Evolutionary conservation across 1,140 invertebrate species (phyloP), one percentile per base, ranked within the genome.

Genomic region (Phortica variegata): DNA sequence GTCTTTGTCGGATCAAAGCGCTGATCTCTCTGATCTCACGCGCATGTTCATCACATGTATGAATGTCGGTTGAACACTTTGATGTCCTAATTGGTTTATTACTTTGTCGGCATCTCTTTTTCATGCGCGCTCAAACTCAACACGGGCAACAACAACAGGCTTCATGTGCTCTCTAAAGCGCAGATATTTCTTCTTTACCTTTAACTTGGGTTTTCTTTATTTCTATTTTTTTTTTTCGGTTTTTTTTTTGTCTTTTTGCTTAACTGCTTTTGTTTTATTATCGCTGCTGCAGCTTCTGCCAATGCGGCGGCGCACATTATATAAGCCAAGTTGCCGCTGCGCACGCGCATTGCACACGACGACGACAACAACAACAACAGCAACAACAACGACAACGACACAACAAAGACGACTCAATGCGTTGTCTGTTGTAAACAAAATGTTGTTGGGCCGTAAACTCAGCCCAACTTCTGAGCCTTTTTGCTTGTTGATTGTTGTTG

Each of bases 61-160:
- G 31, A 45, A 63, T 66, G 63, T 68, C 63, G 63, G 63, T 61
- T 66, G 63, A 66, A 66, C 63, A 66, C 63, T 66, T 66, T 66
- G 63, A 66, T 66, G 63, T 66, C 63, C 63, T 66, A 66, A 66
- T 66, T 66, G 63, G 63, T 66, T 66, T 66, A 66, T 66, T 66
- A 66, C 63, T 66, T 66, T 66, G 63, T 66, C 63, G 63, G 63
- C 63, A 68, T 66, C 63, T 66, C 58, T 44, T 36, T 48, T 53
- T 38, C 34, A 29, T 49, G 19, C 46, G n/a, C n/a, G n/a, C n/a
- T n/a, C n/a, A n/a, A n/a, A n/a, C n/a, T n/a, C n/a, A n/a, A n/a
- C n/a, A n/a, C n/a, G n/a, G n/a, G n/a, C n/a, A n/a, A n/a, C n/a
- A n/a, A n/a, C n/a, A n/a, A n/a, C n/a, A n/a, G n/a, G n/a, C n/a